Conservation (phyloP, 2,888 invertebrate genomes). For the Eulithis testata region DNA sequence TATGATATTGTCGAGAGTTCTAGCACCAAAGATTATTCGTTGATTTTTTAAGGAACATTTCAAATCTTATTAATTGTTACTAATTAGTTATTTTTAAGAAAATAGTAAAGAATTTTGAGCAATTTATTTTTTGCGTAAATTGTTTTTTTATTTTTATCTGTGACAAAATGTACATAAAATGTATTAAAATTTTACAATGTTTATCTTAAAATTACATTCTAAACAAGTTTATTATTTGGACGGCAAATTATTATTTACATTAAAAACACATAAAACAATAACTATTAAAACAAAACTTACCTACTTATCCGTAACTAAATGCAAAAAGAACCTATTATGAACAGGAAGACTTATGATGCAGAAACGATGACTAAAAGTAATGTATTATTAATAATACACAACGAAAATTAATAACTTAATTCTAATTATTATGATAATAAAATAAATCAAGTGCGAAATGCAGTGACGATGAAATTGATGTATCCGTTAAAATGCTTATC, state of each 20-base stretch:
- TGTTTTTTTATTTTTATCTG: neutral
- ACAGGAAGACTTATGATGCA: slow-evolving; percentile 74
- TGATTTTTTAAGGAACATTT: slow-evolving; percentile 38
- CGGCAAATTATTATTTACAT: slow-evolving; percentile 72
- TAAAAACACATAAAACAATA: slow-evolving; percentile 49
- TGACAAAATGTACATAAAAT: neutral
- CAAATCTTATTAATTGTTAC: neutral
- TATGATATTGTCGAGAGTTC: slow-evolving; percentile 56
- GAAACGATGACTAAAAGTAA: slow-evolving; percentile 61
- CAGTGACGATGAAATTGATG: slow-evolving; percentile 23
- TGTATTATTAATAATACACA: slow-evolving; percentile 47
- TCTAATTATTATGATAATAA: slow-evolving; percentile 31
- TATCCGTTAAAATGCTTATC: slow-evolving; percentile 18
- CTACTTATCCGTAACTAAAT: slow-evolving; percentile 72
- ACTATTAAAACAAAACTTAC: slow-evolving; percentile 57
- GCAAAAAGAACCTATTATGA: slow-evolving; percentile 69
- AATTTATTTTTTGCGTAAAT: slow-evolving; percentile 23
- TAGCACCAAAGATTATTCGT: slow-evolving; percentile 66
- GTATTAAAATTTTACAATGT: neutral
- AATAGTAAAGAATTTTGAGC: slow-evolving; percentile 21
- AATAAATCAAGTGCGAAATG: slow-evolving; percentile 31
- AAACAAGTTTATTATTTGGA: slow-evolving; percentile 63
- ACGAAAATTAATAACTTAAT: slow-evolving; percentile 31
- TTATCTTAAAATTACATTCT: slow-evolving; percentile 42
- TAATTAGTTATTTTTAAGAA: neutral